Evolutionary conservation across 2,113 vertebrate species (phyloP), one percentile per base, ranked within the genome.

Genomic region (Pardalotus punctatus): DNA sequence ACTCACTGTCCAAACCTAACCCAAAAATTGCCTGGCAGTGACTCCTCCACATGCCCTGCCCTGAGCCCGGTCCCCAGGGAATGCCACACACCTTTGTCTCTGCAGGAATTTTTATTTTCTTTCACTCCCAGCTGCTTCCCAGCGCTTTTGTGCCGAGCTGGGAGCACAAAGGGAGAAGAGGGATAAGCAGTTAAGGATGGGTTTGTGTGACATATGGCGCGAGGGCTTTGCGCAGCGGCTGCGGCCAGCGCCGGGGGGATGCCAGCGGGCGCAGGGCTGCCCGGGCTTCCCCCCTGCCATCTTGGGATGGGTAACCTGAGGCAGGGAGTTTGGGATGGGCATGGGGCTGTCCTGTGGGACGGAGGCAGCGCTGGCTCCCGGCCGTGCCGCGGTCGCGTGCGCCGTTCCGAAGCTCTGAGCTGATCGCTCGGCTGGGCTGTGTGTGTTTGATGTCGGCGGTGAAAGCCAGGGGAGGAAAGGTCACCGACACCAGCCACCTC

Each of bases 241-340:
- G 69, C 1, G 3, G 60, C 70, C 6, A 0, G 67, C 1, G 0
- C 40, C 0, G 6, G 45, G 36, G 88, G 31, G 5, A 54, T 0
- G 0, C 0, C 9, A 20, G 62, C 0, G 0, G 78, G 65, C 56
- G 58, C 5, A 0, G 61, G 27, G 35, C 8, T 42, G 43, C 53
- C 43, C 7, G 53, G 33, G 60, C 50, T 20, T 21, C 60, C 54
- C 85, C 80, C 35, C 72, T 8, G 71, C 13, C 3, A 22, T 60
- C 40, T 33, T 2, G 36, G 48, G 29, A 1, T 35, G 89, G 81
- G 84, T 35, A 86, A 93, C 64, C 57, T 54, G 77, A 89, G 90
- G 79, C 87, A 71, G 18, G 33, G 19, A n/a, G 66, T 0, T 54
- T 0, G 8, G 53, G 7, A 4, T 7, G 79, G 69, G 56, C 7